Evolutionary conservation across 2,113 vertebrate genomes (phyloP).

Genomic region (Peromyscus maniculatus): DNA sequence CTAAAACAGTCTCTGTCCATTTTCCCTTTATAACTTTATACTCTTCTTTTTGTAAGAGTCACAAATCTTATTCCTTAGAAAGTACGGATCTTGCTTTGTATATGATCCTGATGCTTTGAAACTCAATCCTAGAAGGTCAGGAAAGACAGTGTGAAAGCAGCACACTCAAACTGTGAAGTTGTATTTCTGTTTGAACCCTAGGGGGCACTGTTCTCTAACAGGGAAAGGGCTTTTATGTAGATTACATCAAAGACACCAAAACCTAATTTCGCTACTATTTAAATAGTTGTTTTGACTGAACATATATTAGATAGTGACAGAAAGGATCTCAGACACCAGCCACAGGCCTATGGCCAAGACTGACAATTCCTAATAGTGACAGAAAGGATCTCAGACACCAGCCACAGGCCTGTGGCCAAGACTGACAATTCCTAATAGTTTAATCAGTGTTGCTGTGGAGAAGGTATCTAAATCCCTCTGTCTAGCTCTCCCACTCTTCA

Average conservation of each 20-base stretch:
- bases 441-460: background rate
- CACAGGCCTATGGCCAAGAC: background rate
- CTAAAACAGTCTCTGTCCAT: background rate
- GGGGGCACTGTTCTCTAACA: background rate
- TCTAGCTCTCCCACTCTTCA: background rate
- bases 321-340: background rate
- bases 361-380: too few species aligned
- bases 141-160: fast-evolving
- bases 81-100: background rate
- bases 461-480: background rate
- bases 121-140: background rate
- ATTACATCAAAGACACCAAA: background rate
- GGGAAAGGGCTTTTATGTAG: background rate
- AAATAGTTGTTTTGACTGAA: background rate
- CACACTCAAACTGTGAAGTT: background rate
- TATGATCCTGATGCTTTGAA: background rate
- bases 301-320: background rate
- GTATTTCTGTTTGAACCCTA: background rate
- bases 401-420: background rate
- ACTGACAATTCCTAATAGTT: background rate
- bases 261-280: background rate
- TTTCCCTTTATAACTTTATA: constrained; percentile 20
- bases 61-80: background rate
- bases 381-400: background rate
- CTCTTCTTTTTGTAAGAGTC: background rate